These are phyloP conservation scores for Coelopa pilipes DNA, from an alignment of 2,888 invertebrate genomes.

Conservation along the genomic window DNA sequence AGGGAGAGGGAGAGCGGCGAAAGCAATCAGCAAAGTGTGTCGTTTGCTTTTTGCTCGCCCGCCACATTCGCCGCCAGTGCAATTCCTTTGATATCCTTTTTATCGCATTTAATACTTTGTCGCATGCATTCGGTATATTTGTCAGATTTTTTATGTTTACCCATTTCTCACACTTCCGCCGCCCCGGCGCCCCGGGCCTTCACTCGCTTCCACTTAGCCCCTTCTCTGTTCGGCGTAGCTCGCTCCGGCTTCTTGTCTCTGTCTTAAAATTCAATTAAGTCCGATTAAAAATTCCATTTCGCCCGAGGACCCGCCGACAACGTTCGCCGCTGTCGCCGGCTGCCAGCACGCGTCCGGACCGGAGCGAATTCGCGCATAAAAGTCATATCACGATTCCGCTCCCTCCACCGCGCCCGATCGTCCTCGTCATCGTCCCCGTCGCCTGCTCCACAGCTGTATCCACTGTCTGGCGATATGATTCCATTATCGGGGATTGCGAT, in stretches of 20 bases:
- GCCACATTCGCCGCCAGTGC: not conserved
- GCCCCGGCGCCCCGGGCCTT: too few species aligned
- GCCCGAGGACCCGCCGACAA: slow-evolving; percentile 41
- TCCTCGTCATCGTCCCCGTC: too few species aligned
- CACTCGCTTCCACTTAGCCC: too few species aligned
- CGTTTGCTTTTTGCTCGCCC: not conserved
- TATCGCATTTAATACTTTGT: slow-evolving; percentile 28
- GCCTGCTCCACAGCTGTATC: too few species aligned
- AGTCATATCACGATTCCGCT: too few species aligned
- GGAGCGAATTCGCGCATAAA: too few species aligned
- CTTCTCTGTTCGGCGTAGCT: too few species aligned
- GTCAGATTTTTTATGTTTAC: slow-evolving; percentile 16
- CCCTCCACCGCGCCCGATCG: too few species aligned
- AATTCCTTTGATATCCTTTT: slow-evolving; percentile 6
- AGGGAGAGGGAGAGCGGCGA: not conserved
- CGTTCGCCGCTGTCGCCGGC: not conserved
- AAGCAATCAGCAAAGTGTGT: slow-evolving; percentile 35
- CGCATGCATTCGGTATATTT: slow-evolving; percentile 23
- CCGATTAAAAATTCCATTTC: slow-evolving; percentile 60
- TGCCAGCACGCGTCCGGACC: not conserved
- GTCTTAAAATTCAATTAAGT: slow-evolving; percentile 51
- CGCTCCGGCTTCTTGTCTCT: slow-evolving; percentile 4
- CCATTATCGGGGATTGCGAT: too few species aligned
- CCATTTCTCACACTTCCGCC: not conserved
- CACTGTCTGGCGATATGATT: too few species aligned